Conservation (phyloP, 2,797 vertebrate genomes). For the Sebastes glaucus region DNA sequence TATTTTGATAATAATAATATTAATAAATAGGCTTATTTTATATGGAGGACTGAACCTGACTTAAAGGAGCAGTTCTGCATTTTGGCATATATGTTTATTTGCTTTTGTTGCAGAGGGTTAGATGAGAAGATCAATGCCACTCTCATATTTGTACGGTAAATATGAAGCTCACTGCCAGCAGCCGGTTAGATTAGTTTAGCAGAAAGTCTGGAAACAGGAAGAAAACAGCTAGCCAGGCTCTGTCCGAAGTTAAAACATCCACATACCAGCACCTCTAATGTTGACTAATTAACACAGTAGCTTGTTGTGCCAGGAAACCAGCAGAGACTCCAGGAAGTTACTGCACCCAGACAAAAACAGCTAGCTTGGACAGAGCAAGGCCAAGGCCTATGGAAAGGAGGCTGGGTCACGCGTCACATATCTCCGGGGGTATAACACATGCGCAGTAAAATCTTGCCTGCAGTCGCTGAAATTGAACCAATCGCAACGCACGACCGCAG, state of each 20-base stretch:
- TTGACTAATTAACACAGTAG: not conserved
- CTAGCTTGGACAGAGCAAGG: not conserved
- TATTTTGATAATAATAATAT: not conserved
- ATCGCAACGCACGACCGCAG: too few relatives aligned
- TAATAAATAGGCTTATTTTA: not conserved
- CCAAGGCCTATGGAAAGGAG: too few relatives aligned
- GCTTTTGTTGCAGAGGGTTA: not conserved
- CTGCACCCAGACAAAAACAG: not conserved
- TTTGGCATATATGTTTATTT: not conserved
- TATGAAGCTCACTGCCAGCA: not conserved
- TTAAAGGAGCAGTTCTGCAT: not conserved
- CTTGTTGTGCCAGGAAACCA: not conserved
- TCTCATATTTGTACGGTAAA: not conserved
- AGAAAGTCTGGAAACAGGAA: not conserved
- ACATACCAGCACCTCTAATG: not conserved
- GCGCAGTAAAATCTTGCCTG: too few relatives aligned
- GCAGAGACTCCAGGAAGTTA: not conserved
- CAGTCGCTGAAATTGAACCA: too few relatives aligned
- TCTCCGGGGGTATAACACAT: too few relatives aligned
- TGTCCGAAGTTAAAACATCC: not conserved
- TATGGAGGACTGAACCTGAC: not conserved
- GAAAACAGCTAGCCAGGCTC: not conserved
- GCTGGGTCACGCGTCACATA: too few relatives aligned
- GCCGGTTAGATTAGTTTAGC: not conserved
- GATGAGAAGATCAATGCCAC: not conserved